phyloP scores from a whole-genome alignment of 2,113 vertebrate genomes.

The Scomber japonicus region DNA sequence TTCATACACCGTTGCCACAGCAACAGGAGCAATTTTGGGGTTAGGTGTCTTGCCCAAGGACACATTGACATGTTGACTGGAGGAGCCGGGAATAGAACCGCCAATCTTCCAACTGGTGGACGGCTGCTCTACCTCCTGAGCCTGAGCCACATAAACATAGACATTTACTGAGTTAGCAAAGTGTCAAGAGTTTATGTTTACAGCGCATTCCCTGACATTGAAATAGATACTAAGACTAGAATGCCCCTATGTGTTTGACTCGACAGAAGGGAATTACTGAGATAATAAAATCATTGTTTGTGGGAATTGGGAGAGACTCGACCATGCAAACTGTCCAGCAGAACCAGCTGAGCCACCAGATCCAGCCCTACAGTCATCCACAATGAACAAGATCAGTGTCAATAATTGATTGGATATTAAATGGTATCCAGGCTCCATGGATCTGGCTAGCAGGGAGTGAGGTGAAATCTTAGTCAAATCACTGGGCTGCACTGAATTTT shows the following conservation, averaged over 20 bases:
- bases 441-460: slow-evolving; percentile 62
- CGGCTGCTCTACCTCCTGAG: no score
- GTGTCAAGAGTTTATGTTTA: background rate
- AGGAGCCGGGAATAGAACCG: no score
- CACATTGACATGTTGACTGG: no score
- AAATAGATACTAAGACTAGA: background rate
- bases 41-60: no score
- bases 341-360: slow-evolving; percentile 13
- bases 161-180: background rate
- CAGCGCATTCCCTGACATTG: slow-evolving; percentile 4
- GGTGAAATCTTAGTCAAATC: slow-evolving; percentile 76
- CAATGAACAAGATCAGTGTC: slow-evolving; percentile 78
- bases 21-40: no score
- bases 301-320: slow-evolving; percentile 4
- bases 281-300: slow-evolving; percentile 13
- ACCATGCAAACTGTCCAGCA: background rate
- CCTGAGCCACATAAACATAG: no score
- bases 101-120: no score
- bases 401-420: slow-evolving; percentile 79
- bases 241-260: slow-evolving; percentile 18
- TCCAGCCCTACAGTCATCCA: slow-evolving; percentile 52
- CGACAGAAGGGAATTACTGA: background rate
- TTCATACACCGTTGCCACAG: no score
- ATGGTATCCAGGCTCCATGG: slow-evolving; percentile 41
- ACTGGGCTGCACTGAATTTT: slow-evolving; percentile 71